Conservation (phyloP, 1,140 invertebrate genomes). For the Euwallacea fornicatus region DNA sequence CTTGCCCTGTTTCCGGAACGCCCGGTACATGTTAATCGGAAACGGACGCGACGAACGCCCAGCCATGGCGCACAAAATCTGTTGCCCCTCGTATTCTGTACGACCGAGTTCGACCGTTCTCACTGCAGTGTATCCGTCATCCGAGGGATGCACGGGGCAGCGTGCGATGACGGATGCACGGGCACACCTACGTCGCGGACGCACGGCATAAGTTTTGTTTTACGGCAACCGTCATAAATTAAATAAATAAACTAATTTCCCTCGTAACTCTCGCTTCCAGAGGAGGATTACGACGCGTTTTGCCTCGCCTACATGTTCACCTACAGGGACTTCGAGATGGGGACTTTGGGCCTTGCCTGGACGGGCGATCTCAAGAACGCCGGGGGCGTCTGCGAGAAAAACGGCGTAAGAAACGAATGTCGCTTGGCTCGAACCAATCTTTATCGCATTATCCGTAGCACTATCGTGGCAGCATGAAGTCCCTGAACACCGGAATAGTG, state of each 20-base stretch:
- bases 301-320: constrained; percentile 99
- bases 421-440: background rate
- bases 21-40: no score
- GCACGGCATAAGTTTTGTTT: background rate
- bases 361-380: constrained; percentile 93
- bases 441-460: constrained; percentile 64
- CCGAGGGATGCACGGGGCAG: no score
- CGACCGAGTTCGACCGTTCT: no score
- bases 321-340: constrained; percentile 97
- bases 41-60: no score
- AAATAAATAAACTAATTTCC: background rate
- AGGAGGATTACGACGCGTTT: constrained; percentile 97
- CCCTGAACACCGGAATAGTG: constrained; percentile 97
- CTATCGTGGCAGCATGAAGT: constrained; percentile 92
- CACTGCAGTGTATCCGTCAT: no score
- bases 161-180: no score
- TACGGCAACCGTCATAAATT: background rate
- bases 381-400: constrained; percentile 92
- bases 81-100: no score
- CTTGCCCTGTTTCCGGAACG: no score
- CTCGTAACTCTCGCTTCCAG: constrained; percentile 55
- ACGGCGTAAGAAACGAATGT: constrained; percentile 68
- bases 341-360: constrained; percentile 97
- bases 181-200: no score
- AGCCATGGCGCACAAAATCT: no score